Base-by-base conservation (phyloP, 2,888 invertebrate species). In the Polydesmus complanatus region DNA sequence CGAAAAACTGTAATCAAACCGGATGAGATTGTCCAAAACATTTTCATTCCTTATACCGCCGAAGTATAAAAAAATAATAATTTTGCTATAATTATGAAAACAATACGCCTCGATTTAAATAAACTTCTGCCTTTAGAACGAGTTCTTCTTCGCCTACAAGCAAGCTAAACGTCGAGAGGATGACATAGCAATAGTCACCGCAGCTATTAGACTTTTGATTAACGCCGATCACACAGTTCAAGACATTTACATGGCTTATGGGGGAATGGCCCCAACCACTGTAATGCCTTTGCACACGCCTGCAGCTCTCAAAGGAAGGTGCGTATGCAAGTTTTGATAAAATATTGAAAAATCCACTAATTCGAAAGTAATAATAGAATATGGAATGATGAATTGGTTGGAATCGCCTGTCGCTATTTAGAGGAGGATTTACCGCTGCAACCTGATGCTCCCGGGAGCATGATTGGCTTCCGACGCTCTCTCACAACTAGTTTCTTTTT, bases 111-210 rank as follows among this genome's bases (percentile, higher is more conserved):
- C n/a, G 37, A 8, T 37, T 5, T 8, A 37, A 14, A 37, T 37
- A 8, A 37, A 37, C 14, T 37, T 37, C 37, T 14, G 14, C 37
- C n/a, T 37, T 22, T 63, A 76, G 69, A 77, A 80, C 68, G 86
- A 90, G 76, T 85, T 82, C 75, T 84, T 90, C 69, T 81, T 83
- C 68, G 87, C 87, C 0, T 92, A 86, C 70, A 96, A 96, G 73
- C 95, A 95, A 78, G 86, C 95, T 0, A 84, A 86, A 69, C 77
- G 96, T 63, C 79, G 88, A 61, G 95, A 96, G 68, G 95, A 96
- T 72, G 96, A 96, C 72, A 95, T 96, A 66, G 90, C 95, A 1
- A 93, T 96, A 67, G 95, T 95, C 0, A 96, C 93, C 69, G 83
- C 86, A 61, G 77, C 74, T 2, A 79, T 93, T 65, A 84, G 84